Evolutionary conservation across 2,113 vertebrate genomes (phyloP).

Genomic region (Trochalopteron elliotii): DNA sequence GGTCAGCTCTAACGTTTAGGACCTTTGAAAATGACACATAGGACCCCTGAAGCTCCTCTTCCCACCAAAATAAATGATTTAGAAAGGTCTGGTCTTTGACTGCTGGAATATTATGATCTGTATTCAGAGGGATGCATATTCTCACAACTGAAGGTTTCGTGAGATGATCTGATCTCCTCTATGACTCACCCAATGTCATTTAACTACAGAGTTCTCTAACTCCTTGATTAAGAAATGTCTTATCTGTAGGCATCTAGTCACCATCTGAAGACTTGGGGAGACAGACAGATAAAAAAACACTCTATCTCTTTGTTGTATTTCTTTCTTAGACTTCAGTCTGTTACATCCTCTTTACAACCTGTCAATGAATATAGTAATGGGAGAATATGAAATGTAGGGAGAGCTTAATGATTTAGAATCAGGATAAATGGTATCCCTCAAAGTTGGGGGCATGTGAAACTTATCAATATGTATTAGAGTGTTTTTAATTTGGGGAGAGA

Average conservation of each 20-base stretch:
- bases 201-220: neutral
- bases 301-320: neutral
- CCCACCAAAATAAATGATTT: neutral
- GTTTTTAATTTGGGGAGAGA: neutral
- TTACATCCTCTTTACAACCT: neutral
- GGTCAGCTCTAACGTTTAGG: neutral
- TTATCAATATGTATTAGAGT: neutral
- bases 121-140: neutral
- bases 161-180: neutral
- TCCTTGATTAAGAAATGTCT: slow-evolving; percentile 46
- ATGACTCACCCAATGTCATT: slow-evolving; percentile 52
- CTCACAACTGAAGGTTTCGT: neutral
- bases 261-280: slow-evolving; percentile 33
- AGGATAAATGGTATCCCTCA: neutral
- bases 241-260: slow-evolving; percentile 67
- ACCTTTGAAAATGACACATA: neutral
- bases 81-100: neutral
- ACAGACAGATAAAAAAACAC: slow-evolving; percentile 14
- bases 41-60: neutral
- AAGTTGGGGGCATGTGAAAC: neutral
- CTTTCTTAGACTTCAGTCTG: neutral
- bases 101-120: neutral
- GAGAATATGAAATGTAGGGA: neutral
- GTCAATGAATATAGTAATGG: neutral
- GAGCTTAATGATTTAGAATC: neutral